phyloP scores from a whole-genome alignment of 30 jellyfish, hydroid and myxozoan genomes.

The Hydra vulgaris region DNA sequence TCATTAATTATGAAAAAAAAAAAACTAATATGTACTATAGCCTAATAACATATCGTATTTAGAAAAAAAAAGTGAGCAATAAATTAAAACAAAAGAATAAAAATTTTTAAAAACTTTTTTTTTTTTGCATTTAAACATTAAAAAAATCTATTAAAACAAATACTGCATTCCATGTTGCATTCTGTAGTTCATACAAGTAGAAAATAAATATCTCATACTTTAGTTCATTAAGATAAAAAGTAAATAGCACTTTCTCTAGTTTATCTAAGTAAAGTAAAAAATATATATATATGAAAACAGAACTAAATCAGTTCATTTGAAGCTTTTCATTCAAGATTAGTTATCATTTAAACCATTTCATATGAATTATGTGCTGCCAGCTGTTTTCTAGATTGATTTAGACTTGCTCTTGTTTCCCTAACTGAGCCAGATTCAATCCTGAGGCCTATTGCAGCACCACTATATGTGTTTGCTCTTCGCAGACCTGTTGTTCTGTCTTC shows the following conservation, averaged over 20 bases:
- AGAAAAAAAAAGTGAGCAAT: too few species aligned
- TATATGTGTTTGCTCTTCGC: conserved; percentile 72
- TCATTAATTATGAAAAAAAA: too few species aligned
- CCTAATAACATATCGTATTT: too few species aligned
- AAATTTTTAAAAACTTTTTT: too few species aligned
- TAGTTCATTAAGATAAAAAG: too few species aligned
- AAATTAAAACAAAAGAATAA: neutral
- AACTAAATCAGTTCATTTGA: too few species aligned
- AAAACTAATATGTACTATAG: too few species aligned
- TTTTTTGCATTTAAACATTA: neutral
- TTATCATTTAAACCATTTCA: conserved; percentile 35
- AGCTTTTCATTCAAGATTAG: neutral
- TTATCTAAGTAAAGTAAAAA: neutral
- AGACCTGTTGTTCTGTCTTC: conserved; percentile 25
- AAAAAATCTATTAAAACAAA: neutral
- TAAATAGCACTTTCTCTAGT: neutral
- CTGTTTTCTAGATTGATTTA: conserved; percentile 13
- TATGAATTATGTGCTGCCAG: conserved; percentile 63
- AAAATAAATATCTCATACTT: too few species aligned
- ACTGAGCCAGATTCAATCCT: conserved; percentile 84
- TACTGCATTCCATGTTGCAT: too few species aligned
- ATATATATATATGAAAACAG: neutral
- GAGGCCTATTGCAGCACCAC: conserved; percentile 82
- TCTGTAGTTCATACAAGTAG: too few species aligned
- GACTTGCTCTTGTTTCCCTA: conserved; percentile 54